A percentile compares a stretch with the other conserved stretches of the same genome.
phyloP scores from a whole-genome alignment of 2,797 vertebrate genomes.

The Acanthurus tractus region DNA sequence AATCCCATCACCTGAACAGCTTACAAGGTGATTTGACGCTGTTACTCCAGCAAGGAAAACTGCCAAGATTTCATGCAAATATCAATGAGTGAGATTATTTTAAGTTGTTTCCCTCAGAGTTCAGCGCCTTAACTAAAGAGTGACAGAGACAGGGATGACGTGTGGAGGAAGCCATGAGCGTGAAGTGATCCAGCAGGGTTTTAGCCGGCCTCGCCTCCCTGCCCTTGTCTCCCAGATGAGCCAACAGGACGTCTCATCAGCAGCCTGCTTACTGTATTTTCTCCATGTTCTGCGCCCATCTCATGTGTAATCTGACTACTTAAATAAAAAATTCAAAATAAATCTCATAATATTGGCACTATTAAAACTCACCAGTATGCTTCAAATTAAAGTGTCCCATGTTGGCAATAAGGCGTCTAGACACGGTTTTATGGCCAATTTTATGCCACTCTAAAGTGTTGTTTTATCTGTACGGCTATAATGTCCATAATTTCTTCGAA shows the following conservation, averaged over 20 bases:
- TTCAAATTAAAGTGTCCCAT: slow-evolving; percentile 49
- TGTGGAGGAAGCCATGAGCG: slow-evolving; percentile 24
- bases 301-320: slow-evolving; percentile 11
- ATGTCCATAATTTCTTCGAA: slow-evolving; percentile 41
- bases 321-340: slow-evolving; percentile 45
- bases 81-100: slow-evolving; percentile 60
- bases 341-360: slow-evolving; percentile 38
- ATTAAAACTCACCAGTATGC: slow-evolving; percentile 42
- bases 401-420: slow-evolving; percentile 60
- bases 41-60: slow-evolving; percentile 43
- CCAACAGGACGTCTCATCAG: slow-evolving; percentile 43
- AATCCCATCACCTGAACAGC: slow-evolving; percentile 52
- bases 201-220: slow-evolving; percentile 33
- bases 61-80: slow-evolving; percentile 67
- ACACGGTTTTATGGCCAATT: slow-evolving; percentile 61
- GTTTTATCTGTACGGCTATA: slow-evolving; percentile 51
- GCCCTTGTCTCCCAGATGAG: slow-evolving; percentile 41
- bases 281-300: slow-evolving; percentile 19
- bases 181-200: slow-evolving; percentile 25
- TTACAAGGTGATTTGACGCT: slow-evolving; percentile 58
- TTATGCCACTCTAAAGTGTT: slow-evolving; percentile 59
- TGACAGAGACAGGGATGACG: slow-evolving; percentile 46
- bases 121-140: slow-evolving; percentile 27
- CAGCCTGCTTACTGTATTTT: slow-evolving; percentile 34
- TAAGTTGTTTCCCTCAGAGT: slow-evolving; percentile 30